Evolutionary conservation across 2,888 invertebrate genomes (phyloP).

Genomic region (Cyclophora albipunctata): DNA sequence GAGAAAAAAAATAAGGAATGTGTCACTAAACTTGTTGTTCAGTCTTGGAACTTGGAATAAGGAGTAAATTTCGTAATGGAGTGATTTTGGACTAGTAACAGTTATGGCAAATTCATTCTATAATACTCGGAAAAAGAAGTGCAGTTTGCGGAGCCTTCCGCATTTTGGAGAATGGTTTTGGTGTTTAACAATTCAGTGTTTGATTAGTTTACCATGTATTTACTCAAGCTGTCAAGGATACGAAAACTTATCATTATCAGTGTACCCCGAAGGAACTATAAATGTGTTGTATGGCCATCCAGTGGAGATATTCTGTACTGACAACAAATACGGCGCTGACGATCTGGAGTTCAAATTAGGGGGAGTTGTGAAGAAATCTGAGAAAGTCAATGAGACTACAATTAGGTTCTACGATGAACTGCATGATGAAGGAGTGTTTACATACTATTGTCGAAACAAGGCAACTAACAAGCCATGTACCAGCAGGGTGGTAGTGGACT

Average conservation of each 20-base stretch:
- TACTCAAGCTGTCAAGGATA: constrained; percentile 47
- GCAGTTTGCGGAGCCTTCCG: constrained; percentile 42
- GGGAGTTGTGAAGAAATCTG: constrained; percentile 37
- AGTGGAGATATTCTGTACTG: constrained; percentile 78
- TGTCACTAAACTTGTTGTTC: constrained; percentile 38
- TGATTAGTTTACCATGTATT: constrained; percentile 51
- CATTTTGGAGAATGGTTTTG: constrained; percentile 52
- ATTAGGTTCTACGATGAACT: constrained; percentile 73
- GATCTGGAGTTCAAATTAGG: constrained; percentile 58
- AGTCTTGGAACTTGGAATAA: constrained; percentile 21
- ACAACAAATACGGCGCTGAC: constrained; percentile 58
- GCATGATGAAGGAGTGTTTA: constrained; percentile 66
- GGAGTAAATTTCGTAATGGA: constrained; percentile 52
- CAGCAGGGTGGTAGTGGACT: constrained; percentile 56
- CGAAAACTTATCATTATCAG: constrained; percentile 41
- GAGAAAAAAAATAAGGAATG: constrained; percentile 54
- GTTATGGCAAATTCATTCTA: constrained; percentile 49
- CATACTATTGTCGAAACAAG: constrained; percentile 72
- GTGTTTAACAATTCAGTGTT: constrained; percentile 50
- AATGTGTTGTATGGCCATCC: constrained; percentile 75
- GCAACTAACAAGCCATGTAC: constrained; percentile 40
- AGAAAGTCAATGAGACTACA: constrained; percentile 77
- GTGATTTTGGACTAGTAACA: constrained; percentile 38
- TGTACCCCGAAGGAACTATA: constrained; percentile 74
- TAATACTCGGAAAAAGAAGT: constrained; percentile 44